phyloP scores from a whole-genome alignment of 2,113 vertebrate genomes.

The Larimichthys crocea region DNA sequence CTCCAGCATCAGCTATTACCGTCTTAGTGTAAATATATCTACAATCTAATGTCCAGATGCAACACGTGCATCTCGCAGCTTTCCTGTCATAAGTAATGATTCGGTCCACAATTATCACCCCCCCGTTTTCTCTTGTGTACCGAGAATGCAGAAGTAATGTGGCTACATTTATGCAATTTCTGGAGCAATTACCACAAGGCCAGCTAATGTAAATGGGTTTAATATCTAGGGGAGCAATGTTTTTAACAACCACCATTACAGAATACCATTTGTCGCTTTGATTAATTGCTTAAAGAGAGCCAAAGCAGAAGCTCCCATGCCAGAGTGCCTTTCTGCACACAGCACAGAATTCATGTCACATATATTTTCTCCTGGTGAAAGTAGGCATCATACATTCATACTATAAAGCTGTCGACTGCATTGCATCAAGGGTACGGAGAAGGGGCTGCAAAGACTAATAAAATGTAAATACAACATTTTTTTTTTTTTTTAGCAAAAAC shows the following conservation, averaged over 20 bases:
- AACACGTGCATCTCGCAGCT: slow-evolving; percentile 3
- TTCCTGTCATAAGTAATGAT: slow-evolving; percentile 1
- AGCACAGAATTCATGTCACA: neutral
- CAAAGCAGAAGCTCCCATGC: slow-evolving; percentile 25
- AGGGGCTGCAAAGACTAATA: neutral
- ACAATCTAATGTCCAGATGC: neutral
- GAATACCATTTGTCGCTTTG: slow-evolving; percentile 50
- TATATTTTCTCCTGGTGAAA: slow-evolving; percentile 3
- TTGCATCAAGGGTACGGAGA: neutral
- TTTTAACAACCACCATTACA: slow-evolving; percentile 29
- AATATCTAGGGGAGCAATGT: slow-evolving; percentile 52
- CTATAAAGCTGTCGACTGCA: slow-evolving; percentile 1
- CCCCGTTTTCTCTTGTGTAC: slow-evolving; percentile 10
- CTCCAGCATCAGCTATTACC: neutral
- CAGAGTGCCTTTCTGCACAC: slow-evolving; percentile 13
- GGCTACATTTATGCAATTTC: slow-evolving; percentile 21
- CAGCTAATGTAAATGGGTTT: slow-evolving; percentile 51
- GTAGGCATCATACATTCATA: slow-evolving; percentile 1
- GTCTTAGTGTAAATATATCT: neutral
- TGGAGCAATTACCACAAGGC: slow-evolving; percentile 51
- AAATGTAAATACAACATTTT: neutral
- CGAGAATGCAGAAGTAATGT: slow-evolving; percentile 27
- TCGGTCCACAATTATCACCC: slow-evolving; percentile 24
- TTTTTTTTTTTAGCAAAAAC: neutral
- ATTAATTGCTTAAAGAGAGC: slow-evolving; percentile 45